phyloP scores from a whole-genome alignment of 2,888 invertebrate species.

The Tenthredo livida region DNA sequence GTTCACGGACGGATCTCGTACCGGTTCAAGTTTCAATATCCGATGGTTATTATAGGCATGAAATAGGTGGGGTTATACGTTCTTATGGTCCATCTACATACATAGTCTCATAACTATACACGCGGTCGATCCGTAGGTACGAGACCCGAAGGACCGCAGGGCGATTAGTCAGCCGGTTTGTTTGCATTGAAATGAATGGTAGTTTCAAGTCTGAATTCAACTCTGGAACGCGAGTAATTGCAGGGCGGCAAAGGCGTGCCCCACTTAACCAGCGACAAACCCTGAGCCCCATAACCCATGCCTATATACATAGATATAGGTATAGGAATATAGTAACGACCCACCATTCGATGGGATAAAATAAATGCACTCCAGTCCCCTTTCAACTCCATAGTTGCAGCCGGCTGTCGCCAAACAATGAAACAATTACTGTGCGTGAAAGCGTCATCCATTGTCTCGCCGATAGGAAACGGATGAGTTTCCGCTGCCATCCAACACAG shows the following conservation, averaged over 20 bases:
- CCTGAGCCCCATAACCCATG: constrained; percentile 33
- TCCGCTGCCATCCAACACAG: constrained; percentile 18
- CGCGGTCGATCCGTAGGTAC: not conserved
- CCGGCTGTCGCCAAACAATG: constrained; percentile 46
- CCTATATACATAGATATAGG: not conserved
- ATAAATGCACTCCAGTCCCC: constrained; percentile 41
- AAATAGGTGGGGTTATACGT: constrained; percentile 12
- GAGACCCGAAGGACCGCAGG: constrained; percentile 44
- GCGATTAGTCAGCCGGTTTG: constrained; percentile 52
- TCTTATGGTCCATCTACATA: constrained; percentile 6
- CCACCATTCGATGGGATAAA: constrained; percentile 18
- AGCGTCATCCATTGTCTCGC: constrained; percentile 45
- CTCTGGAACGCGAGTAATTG: constrained; percentile 50
- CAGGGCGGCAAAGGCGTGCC: constrained; percentile 45
- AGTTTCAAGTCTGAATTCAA: constrained; percentile 50
- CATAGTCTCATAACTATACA: not conserved
- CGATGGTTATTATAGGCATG: constrained; percentile 31
- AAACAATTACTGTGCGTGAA: constrained; percentile 51
- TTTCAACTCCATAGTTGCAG: constrained; percentile 34
- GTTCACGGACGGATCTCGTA: not conserved
- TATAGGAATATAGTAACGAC: not conserved
- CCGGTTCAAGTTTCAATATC: constrained; percentile 37
- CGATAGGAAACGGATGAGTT: constrained; percentile 47
- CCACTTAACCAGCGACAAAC: constrained; percentile 47
- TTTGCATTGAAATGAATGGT: constrained; percentile 52